Conservation (phyloP, 2,113 vertebrate species). For the Triplophysa siluroides region DNA sequence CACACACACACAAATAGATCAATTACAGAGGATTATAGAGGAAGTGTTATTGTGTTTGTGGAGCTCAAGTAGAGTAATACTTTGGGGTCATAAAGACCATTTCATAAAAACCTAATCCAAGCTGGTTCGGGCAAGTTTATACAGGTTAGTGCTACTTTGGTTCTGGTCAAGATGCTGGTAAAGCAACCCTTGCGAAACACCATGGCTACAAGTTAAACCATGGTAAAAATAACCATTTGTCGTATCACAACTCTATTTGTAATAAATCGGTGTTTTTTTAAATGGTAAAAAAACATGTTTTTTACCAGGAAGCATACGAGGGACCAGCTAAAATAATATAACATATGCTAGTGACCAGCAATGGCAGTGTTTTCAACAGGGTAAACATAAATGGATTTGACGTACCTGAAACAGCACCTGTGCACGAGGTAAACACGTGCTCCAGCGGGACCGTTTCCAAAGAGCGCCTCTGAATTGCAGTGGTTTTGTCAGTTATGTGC, state of each 20-base stretch:
- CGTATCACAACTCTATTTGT: no score
- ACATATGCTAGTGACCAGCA: background rate
- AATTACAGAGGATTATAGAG: constrained; percentile 4
- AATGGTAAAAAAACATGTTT: no score
- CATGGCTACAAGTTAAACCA: no score
- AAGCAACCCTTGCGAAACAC: no score
- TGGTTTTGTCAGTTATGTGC: constrained; percentile 24
- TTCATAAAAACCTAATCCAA: no score
- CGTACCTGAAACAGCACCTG: background rate
- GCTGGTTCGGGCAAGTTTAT: no score
- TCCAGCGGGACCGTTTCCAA: background rate
- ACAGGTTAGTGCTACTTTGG: no score
- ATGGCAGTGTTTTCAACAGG: background rate
- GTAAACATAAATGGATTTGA: background rate
- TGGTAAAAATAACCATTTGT: background rate
- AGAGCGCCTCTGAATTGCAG: background rate
- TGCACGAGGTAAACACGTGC: background rate
- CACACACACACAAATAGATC: constrained; percentile 17
- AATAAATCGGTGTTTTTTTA: no score
- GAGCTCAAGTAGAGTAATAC: no score
- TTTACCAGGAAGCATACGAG: background rate
- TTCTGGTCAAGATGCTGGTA: no score
- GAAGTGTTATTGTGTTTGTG: no score
- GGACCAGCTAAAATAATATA: background rate
- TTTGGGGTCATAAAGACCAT: background rate